phyloP scores from a whole-genome alignment of 2,113 vertebrate genomes.

The Coregonus clupeaformis region DNA sequence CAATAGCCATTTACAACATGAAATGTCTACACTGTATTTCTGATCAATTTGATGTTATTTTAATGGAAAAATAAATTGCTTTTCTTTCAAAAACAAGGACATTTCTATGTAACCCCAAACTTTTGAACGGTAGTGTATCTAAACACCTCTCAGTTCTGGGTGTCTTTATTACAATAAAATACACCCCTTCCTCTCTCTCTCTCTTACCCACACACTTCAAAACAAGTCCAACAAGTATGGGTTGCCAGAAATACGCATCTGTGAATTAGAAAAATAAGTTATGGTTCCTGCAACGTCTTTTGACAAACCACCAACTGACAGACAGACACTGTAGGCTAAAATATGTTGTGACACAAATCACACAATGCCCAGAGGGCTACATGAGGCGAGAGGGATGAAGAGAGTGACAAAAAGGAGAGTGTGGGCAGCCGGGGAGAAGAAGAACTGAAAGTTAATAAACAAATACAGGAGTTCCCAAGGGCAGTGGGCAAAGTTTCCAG shows the following conservation, averaged over 20 bases:
- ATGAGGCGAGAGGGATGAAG: not conserved
- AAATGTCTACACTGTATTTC: too few relatives aligned
- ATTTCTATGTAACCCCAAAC: too few relatives aligned
- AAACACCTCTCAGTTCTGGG: slow-evolving; percentile 56
- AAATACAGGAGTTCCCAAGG: not conserved
- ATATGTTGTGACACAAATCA: not conserved
- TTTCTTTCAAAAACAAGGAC: too few relatives aligned
- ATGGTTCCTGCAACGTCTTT: not conserved
- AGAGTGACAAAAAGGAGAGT: not conserved
- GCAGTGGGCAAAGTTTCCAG: not conserved
- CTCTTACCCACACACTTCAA: slow-evolving; percentile 62
- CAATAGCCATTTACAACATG: too few relatives aligned
- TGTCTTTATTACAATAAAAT: slow-evolving; percentile 32
- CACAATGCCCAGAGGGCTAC: not conserved
- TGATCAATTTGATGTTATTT: too few relatives aligned
- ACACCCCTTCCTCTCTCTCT: slow-evolving; percentile 35
- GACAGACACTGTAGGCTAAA: not conserved
- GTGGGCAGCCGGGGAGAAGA: not conserved
- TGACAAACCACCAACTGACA: not conserved
- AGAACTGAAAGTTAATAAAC: slow-evolving; percentile 4
- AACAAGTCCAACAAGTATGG: slow-evolving; percentile 73
- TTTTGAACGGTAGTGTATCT: too few relatives aligned
- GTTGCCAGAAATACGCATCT: slow-evolving; percentile 63
- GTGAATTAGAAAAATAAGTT: slow-evolving; percentile 21
- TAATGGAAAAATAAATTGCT: too few relatives aligned